Percentiles rank a stretch among this genome's conserved stretches.
phyloP scores from a whole-genome alignment of 2,888 invertebrate genomes.

The Tetramorium bicarinatum region DNA sequence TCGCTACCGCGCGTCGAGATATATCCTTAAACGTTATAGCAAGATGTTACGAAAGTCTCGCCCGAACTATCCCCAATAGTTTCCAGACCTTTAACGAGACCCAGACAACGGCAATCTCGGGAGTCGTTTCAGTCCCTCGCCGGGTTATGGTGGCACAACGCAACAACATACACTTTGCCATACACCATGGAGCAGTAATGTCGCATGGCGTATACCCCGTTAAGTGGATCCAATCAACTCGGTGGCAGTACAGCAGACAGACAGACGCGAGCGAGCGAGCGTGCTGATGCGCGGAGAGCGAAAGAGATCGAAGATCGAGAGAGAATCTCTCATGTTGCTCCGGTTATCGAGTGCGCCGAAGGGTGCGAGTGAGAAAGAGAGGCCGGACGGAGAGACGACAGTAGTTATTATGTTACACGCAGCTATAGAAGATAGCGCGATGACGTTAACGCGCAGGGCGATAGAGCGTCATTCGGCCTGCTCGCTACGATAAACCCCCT shows the following conservation, averaged over 20 bases:
- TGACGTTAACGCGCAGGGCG: constrained; percentile 81
- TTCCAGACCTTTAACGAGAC: constrained; percentile 65
- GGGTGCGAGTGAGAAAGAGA: constrained; percentile 61
- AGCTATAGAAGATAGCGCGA: constrained; percentile 80
- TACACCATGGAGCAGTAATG: constrained; percentile 85
- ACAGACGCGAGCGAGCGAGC: constrained; percentile 70
- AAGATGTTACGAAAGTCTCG: constrained; percentile 65
- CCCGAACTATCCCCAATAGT: constrained; percentile 58
- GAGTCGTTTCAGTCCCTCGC: constrained; percentile 78
- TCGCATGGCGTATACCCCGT: constrained; percentile 83
- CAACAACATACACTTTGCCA: constrained; percentile 79
- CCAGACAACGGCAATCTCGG: constrained; percentile 73
- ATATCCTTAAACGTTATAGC: constrained; percentile 55
- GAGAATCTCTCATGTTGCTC: constrained; percentile 32
- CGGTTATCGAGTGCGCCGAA: constrained; percentile 41
- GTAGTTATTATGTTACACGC: constrained; percentile 82
- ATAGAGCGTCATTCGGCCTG: constrained; percentile 74
- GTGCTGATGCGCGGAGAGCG: constrained; percentile 54
- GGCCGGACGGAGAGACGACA: constrained; percentile 73
- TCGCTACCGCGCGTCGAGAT: constrained; percentile 23
- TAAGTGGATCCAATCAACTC: constrained; percentile 86
- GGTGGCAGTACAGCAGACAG: constrained; percentile 78
- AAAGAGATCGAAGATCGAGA: constrained; percentile 38
- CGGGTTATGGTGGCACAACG: constrained; percentile 80
- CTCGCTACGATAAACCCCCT: constrained; percentile 81